Evolutionary conservation across 2,113 vertebrate species (phyloP), one percentile per base, ranked within the genome.

Genomic region (Lycaon pictus): DNA sequence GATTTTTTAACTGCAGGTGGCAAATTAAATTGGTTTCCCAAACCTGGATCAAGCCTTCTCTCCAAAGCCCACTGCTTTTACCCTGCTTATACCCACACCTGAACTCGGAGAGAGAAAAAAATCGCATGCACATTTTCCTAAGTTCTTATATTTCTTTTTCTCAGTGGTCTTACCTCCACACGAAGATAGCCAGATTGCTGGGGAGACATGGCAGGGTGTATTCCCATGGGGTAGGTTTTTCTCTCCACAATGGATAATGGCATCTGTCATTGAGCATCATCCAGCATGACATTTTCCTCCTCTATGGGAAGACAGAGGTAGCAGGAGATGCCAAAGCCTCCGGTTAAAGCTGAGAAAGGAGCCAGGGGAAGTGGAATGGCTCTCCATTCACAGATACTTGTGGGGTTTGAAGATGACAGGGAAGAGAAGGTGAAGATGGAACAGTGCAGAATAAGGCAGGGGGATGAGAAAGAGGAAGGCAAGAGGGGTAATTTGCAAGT

Each of bases 1-100:
- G 60, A 96, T 95, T 93, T 96, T 97, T 97, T 86, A 96, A 95
- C 95, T 97, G 93, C 86, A 93, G 93, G 91, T 93, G 95, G 85
- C 93, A 95, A 85, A 87, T 95, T 94, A 96, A 96, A 97, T 95
- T 94, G 71, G 35, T 88, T 97, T 97, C 81, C 86, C 91, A 89
- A 97, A 91, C 27, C 90, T 72, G 32, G 55, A 92, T 32, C 81
- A 71, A 91, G 25, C n/a, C 22, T 51, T 87, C 56, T 88, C 77
- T 93, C 55, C 55, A 92, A 72, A 77, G 29, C 71, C 32, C 53
- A 13, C 32, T 95, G 63, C 69, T 88, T 94, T 92, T 88, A 94
- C 53, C 22, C 84, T 89, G 71, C 35, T 48, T 88, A 43, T 37
- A 85, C 67, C 20, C 13, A 90, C 51, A 80, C 79, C 56, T 94